Base-by-base conservation (phyloP, 2,888 invertebrate species). In the Acanthosoma haemorrhoidale region DNA sequence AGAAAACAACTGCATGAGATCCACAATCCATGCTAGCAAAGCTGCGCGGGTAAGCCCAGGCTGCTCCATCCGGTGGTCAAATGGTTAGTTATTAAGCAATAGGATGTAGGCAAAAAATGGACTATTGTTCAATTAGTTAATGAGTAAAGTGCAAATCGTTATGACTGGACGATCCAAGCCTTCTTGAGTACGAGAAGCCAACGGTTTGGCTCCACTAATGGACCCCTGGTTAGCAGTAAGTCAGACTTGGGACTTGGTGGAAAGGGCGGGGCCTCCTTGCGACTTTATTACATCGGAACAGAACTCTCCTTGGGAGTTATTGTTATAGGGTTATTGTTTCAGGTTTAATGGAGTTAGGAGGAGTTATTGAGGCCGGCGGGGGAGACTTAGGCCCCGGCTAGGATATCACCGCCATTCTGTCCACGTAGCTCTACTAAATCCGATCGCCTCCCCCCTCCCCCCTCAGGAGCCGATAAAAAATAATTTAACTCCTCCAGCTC, bases 241-340 rank as follows among this genome's bases (percentile, higher is more conserved):
- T 41, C 43, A 25, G 51, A 9, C 51, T n/a, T 6, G n/a, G 2
- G 41, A 18, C 51, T 51, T 51, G 25, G n/a, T n/a, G n/a, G n/a
- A n/a, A n/a, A n/a, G 25, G 5, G 25, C 51, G 25, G 25, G 13
- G 25, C 2, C 38, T 36, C 15, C 16, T 36, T 6, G n/a, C 9
- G 18, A 61, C 21, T 61, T 61, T 61, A 61, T 34, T 61, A 61
- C 61, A 61, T 34, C 21, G 61, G 61, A 61, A 61, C 61, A 18
- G 36, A 61, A 61, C 61, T 64, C 41, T 43, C 9, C 32, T 29
- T 29, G 38, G 39, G 64, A 64, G 41, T 64, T 64, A 64, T 29
- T 8, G 64, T 64, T 64, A 64, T 64, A 43, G 64, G 64, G 64
- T 64, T 64, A 64, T 64, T 64, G 64, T 64, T 64, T 64, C 41